A percentile compares a stretch with the other conserved stretches of the same genome.
Evolutionary conservation across 1,140 invertebrate genomes (phyloP).

Genomic region (Zaprionus kolodkinae): DNA sequence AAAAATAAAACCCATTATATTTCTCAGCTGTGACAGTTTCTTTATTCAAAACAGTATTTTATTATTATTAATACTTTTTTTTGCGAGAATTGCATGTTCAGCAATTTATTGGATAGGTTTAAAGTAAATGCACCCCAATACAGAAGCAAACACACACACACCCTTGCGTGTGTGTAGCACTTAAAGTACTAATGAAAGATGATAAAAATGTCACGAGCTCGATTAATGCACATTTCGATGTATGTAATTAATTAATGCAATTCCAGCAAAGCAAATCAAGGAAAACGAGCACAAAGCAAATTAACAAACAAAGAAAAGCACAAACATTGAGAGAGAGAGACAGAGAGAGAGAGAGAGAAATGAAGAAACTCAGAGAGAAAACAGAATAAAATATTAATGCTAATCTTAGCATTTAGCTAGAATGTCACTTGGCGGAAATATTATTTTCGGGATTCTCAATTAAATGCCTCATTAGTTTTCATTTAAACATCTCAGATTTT

Average conservation of each 20-base stretch:
- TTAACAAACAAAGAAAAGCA: constrained; percentile 29
- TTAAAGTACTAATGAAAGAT: constrained; percentile 51
- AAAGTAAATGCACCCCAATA: constrained; percentile 19
- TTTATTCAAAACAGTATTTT: neutral
- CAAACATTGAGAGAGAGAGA: constrained; percentile 5
- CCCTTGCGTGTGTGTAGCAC: constrained; percentile 17
- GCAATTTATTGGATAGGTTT: constrained; percentile 26
- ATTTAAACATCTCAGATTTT: constrained; percentile 7
- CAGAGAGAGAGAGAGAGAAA: neutral
- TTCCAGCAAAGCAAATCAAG: constrained; percentile 54
- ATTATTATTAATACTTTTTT: constrained; percentile 1
- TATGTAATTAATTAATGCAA: constrained; percentile 78
- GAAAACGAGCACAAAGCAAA: constrained; percentile 46
- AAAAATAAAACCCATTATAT: neutral
- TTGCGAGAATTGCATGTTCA: constrained; percentile 11
- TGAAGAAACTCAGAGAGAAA: neutral
- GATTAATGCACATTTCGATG: constrained; percentile 67
- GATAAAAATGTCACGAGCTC: constrained; percentile 75
- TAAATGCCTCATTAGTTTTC: constrained; percentile 24
- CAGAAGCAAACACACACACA: constrained; percentile 2
- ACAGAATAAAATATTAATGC: constrained; percentile 45
- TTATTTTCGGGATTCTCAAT: neutral
- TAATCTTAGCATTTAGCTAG: constrained; percentile 58
- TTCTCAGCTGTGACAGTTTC: neutral
- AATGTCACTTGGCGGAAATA: constrained; percentile 38